Percentiles rank a stretch among this genome's conserved stretches.
Conservation (phyloP, 2,888 invertebrate genomes). For the Dicyrtomina minuta region DNA sequence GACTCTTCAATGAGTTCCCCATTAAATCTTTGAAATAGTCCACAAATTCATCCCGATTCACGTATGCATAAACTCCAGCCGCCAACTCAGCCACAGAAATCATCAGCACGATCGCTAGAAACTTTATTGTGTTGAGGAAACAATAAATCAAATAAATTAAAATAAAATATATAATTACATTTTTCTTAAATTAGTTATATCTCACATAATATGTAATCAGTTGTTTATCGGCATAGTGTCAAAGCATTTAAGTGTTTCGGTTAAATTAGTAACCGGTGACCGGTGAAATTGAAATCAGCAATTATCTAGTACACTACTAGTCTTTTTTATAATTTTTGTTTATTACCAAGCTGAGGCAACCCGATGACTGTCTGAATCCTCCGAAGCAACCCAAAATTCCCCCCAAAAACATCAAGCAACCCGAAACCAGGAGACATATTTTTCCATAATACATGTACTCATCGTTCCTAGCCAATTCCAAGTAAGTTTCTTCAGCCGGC, state of each 20-base stretch:
- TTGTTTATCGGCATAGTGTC: too few species aligned
- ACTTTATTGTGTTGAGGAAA: too few species aligned
- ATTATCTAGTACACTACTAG: too few species aligned
- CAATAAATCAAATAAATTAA: conserved; percentile 23
- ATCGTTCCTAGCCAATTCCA: conserved; percentile 46
- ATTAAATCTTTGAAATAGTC: conserved; percentile 47
- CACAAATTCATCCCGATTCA: conserved; percentile 49
- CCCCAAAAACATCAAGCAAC: conserved; percentile 47
- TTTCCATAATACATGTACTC: conserved; percentile 49
- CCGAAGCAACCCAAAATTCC: conserved; percentile 52
- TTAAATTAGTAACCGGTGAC: too few species aligned
- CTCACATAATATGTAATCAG: too few species aligned
- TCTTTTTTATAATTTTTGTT: too few species aligned
- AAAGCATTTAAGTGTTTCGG: too few species aligned
- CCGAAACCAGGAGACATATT: conserved; percentile 50
- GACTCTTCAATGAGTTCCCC: conserved; percentile 22
- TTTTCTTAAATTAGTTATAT: too few species aligned
- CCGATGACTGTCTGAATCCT: conserved; percentile 48
- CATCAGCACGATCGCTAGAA: conserved; percentile 49
- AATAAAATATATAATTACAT: not conserved
- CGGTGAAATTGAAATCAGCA: too few species aligned
- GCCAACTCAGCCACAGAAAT: conserved; percentile 50
- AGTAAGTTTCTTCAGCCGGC: conserved; percentile 39
- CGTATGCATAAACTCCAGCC: conserved; percentile 49
- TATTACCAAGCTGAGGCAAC: conserved; percentile 48